phyloP scores from a whole-genome alignment of 2,888 invertebrate genomes.

The Scaptomyza cyrtandrae region DNA sequence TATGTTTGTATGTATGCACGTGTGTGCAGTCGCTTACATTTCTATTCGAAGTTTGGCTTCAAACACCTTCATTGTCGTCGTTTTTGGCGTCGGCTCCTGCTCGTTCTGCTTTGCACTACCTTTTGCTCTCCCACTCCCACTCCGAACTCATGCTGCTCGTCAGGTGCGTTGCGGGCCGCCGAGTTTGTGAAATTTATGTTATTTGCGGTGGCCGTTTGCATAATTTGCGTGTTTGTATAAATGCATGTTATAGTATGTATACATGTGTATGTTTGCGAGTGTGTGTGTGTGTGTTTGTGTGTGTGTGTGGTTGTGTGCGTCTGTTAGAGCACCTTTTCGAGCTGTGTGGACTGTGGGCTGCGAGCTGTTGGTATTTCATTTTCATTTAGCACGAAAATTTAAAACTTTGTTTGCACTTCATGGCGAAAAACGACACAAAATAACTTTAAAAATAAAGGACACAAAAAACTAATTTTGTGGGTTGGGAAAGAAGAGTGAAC shows the following conservation, averaged over 20 bases:
- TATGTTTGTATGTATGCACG: conserved; percentile 1
- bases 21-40: conserved; percentile 58
- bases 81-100: conserved; percentile 25
- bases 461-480: background rate
- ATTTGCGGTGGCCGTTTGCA: conserved; percentile 78
- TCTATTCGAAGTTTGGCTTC: conserved; percentile 62
- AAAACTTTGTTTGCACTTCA: conserved; percentile 64
- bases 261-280: conserved; percentile 13
- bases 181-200: conserved; percentile 77
- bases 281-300: conserved; percentile 8
- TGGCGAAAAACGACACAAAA: conserved; percentile 57
- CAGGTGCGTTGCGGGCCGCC: conserved; percentile 76
- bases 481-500: background rate
- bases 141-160: conserved; percentile 19
- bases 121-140: conserved; percentile 1
- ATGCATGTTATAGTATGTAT: conserved; percentile 40
- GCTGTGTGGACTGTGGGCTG: conserved; percentile 17
- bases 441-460: conserved; percentile 25
- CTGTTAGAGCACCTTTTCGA: conserved; percentile 10
- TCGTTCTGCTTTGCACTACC: conserved; percentile 11
- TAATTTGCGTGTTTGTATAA: conserved; percentile 77
- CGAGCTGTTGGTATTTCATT: conserved; percentile 69
- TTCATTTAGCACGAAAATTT: conserved; percentile 66
- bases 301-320: conserved; percentile 13
- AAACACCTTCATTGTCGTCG: conserved; percentile 68